phyloP scores from a whole-genome alignment of 2,888 invertebrate species.

The Cloeon dipterum region DNA sequence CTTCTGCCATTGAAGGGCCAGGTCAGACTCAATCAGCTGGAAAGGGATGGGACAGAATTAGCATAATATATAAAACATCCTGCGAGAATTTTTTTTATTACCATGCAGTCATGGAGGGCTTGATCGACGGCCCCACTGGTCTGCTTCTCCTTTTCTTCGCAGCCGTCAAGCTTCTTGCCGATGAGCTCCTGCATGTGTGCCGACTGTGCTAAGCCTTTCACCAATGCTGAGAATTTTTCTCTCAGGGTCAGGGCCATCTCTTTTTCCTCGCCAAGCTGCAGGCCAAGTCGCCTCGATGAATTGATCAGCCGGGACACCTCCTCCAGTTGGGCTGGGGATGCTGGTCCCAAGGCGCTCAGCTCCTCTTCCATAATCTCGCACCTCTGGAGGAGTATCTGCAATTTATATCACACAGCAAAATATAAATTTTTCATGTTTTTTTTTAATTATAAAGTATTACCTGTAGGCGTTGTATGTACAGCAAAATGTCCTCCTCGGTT shows the following conservation, averaged over 20 bases:
- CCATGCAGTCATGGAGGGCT: conserved; percentile 47
- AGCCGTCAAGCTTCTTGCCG: conserved; percentile 33
- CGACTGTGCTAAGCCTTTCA: conserved; percentile 39
- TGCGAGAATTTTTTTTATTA: conserved; percentile 7
- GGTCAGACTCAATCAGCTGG: conserved; percentile 34
- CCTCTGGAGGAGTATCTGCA: conserved; percentile 36
- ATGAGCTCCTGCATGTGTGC: conserved; percentile 41
- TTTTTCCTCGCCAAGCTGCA: conserved; percentile 49
- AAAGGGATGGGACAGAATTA: too few relatives aligned
- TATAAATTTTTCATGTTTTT: conserved; percentile 3
- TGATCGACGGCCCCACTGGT: conserved; percentile 57
- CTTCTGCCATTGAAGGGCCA: conserved; percentile 52
- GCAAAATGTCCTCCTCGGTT: conserved; percentile 57
- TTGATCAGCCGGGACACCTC: conserved; percentile 46
- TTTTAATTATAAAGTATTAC: conserved; percentile 10
- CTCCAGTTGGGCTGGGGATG: conserved; percentile 52
- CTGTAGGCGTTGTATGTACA: conserved; percentile 60
- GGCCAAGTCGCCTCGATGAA: conserved; percentile 44
- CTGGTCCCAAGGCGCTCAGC: conserved; percentile 45
- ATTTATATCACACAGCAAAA: too few relatives aligned
- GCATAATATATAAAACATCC: too few relatives aligned
- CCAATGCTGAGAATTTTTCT: conserved; percentile 47
- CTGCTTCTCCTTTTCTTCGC: conserved; percentile 44
- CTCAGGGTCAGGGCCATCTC: conserved; percentile 50
- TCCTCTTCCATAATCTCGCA: conserved; percentile 62